Evolutionary conservation across 2,797 vertebrate species (phyloP).

Genomic region (Petrocephalus schoutedeni): DNA sequence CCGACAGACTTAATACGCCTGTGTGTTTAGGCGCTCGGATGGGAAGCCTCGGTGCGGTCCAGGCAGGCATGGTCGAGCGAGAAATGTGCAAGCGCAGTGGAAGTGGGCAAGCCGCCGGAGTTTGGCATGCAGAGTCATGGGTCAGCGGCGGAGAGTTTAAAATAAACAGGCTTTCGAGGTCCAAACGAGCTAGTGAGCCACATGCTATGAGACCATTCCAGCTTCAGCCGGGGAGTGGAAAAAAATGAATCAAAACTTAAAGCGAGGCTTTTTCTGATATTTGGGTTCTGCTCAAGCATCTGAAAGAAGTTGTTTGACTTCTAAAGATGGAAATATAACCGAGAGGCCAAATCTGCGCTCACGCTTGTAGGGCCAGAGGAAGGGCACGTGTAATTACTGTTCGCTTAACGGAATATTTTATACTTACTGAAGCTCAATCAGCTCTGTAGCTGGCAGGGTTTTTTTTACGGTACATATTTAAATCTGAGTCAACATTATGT

Average conservation of each 20-base stretch:
- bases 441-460: background rate
- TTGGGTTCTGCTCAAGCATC: background rate
- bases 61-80: conserved; percentile 63
- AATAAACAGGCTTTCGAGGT: conserved; percentile 53
- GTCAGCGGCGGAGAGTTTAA: conserved; percentile 56
- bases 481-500: background rate
- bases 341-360: conserved; percentile 11
- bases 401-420: background rate
- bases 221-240: conserved; percentile 26
- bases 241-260: conserved; percentile 18
- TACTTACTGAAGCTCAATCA: background rate
- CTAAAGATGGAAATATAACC: conserved; percentile 14
- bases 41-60: conserved; percentile 46
- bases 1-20: conserved; percentile 56
- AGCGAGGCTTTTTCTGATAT: background rate
- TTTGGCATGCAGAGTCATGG: conserved; percentile 54
- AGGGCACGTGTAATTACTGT: conserved; percentile 5
- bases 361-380: background rate
- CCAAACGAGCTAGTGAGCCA: conserved; percentile 37
- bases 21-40: conserved; percentile 59
- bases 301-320: conserved; percentile 13
- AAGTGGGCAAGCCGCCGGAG: conserved; percentile 47
- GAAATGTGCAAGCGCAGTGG: conserved; percentile 64
- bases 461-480: background rate
- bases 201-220: conserved; percentile 38